These are phyloP conservation scores for Catamblyrhynchus diadema DNA, from an alignment of 2,797 vertebrate genomes.

Conservation along the genomic window DNA sequence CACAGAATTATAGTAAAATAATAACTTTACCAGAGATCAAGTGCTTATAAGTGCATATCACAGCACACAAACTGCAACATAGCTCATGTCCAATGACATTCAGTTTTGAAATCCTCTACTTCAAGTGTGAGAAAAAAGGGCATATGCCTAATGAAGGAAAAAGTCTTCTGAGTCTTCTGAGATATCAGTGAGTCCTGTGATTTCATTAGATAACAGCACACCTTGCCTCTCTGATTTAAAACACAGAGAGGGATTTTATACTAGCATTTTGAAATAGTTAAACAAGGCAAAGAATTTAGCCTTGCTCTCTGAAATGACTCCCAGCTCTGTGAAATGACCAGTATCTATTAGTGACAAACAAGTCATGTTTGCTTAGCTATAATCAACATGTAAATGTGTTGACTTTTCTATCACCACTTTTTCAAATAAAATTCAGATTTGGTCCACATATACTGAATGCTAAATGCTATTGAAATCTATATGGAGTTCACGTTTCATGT, in stretches of 20 bases:
- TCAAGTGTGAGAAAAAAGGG: not conserved
- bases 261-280: not conserved
- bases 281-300: not conserved
- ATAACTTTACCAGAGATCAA: not conserved
- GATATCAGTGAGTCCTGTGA: not conserved
- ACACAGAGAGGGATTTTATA: not conserved
- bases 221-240: not conserved
- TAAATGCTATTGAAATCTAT: not conserved
- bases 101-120: not conserved
- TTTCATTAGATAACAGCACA: not conserved
- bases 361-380: not conserved
- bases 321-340: not conserved
- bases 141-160: not conserved
- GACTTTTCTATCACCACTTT: not conserved
- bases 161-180: not conserved
- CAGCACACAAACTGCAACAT: not conserved
- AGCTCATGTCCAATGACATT: not conserved
- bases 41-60: not conserved
- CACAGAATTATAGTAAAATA: not conserved
- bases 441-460: not conserved
- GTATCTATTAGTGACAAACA: not conserved
- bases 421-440: not conserved
- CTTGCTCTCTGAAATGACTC: not conserved
- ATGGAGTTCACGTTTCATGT: fast-evolving
- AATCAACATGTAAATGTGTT: not conserved